Evolutionary conservation across 2,797 vertebrate species (phyloP), one percentile per base, ranked within the genome.

Genomic region (Kryptopterus vitreolus): DNA sequence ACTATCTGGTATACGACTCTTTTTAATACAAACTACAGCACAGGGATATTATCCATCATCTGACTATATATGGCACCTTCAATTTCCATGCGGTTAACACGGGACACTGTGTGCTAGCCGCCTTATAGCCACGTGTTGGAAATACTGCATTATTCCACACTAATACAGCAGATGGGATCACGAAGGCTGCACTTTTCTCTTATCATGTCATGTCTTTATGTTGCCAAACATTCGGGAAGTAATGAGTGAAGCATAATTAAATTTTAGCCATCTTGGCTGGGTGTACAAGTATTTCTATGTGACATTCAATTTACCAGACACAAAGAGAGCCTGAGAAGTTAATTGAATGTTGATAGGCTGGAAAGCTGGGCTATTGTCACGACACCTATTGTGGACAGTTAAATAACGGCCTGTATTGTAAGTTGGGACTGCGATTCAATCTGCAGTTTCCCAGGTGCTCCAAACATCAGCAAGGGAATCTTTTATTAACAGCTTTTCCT

Each of bases 291-390:
- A 82, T 79, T 78, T 81, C 81, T 85, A 71, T 83, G 82, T 66
- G 76, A 62, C 77, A 77, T 86, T 88, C 81, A 82, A 82, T 87
- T 86, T 85, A 75, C 77, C 53, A 79, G 70, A 58, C 58, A 83
- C 84, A 85, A 86, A 78, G 78, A 50, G 75, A 85, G 70, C 77
- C 31, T 77, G 81, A 73, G 55, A 81, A 81, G 81, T 86, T 88
- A 85, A 88, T 89, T 85, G 85, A 86, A 85, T 81, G 65, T 77
- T 80, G 76, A 86, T 81, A 55, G 82, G 78, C 68, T 58, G 68
- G 74, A 79, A 68, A 68, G 71, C 71, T 16, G 38, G 78, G 52
- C 79, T 76, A 85, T 86, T 88, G 85, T 83, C 55, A 22, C 3
- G 75, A 78, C 69, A 33, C 29, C 72, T 52, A 81, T 79, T 82